These are phyloP conservation scores for Hippocampus abdominalis DNA, from an alignment of 2,113 vertebrate genomes.

Conservation along the genomic window DNA sequence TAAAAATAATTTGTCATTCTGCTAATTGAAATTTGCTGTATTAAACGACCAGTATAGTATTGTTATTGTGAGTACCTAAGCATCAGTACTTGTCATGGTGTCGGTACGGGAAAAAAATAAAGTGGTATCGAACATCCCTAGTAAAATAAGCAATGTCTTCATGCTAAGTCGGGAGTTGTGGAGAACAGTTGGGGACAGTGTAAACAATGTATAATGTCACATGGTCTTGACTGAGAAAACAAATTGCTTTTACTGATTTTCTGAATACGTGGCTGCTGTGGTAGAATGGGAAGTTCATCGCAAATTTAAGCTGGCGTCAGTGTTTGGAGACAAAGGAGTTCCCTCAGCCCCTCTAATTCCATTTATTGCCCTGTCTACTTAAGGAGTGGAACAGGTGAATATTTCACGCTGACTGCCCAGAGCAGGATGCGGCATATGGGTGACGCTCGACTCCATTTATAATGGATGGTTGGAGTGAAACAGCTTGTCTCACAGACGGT, in stretches of 20 bases:
- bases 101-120: no score
- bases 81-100: no score
- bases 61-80: no score
- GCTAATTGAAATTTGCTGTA: no score
- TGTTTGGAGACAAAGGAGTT: constrained; percentile 41
- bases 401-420: constrained; percentile 55
- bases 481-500: constrained; percentile 52
- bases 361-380: constrained; percentile 47
- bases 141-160: background rate
- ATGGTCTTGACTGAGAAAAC: constrained; percentile 2
- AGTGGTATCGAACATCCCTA: no score
- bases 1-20: no score
- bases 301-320: constrained; percentile 54
- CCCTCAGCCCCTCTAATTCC: constrained; percentile 47
- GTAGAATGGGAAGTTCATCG: constrained; percentile 22
- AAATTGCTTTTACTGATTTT: constrained; percentile 22
- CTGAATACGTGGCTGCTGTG: background rate
- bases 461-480: constrained; percentile 58
- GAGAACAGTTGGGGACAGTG: background rate
- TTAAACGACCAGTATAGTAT: no score
- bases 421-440: constrained; percentile 45
- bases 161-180: background rate
- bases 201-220: background rate
- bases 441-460: constrained; percentile 56
- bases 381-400: constrained; percentile 62